These are phyloP conservation scores for Prunella himalayana DNA, from an alignment of 2,113 vertebrate genomes.

Conservation along the genomic window DNA sequence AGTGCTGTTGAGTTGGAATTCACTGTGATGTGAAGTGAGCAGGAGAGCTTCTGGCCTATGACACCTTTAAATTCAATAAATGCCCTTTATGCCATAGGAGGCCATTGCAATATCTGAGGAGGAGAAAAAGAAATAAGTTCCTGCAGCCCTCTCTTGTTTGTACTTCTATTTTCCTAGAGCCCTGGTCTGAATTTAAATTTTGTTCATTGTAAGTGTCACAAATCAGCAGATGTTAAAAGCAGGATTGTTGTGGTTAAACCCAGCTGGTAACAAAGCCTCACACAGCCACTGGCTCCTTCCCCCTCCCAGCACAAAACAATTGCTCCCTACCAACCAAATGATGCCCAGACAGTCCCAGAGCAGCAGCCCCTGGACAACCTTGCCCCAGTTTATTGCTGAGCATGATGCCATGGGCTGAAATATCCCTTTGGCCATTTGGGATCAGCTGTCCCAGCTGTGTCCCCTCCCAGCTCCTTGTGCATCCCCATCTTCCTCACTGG, in stretches of 20 bases:
- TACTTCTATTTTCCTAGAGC: neutral
- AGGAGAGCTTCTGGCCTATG: conserved; percentile 14
- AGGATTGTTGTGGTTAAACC: neutral
- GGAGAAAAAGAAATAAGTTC: neutral
- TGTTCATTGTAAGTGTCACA: conserved; percentile 25
- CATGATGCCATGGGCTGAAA: neutral
- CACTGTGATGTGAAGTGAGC: neutral
- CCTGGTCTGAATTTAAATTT: conserved; percentile 56
- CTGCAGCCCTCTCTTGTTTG: neutral
- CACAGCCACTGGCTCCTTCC: neutral
- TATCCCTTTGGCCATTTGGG: neutral
- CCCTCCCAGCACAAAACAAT: neutral
- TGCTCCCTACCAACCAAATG: neutral
- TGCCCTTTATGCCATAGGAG: conserved; percentile 30
- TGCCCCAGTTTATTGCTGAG: neutral
- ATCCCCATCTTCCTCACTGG: rapidly evolving
- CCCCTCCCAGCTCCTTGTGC: neutral
- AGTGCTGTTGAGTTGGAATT: neutral
- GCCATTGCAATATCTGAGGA: neutral
- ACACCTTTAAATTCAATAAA: conserved; percentile 66
- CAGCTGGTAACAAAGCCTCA: neutral
- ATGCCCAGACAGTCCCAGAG: neutral
- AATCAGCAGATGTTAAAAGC: conserved; percentile 63
- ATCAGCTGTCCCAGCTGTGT: neutral
- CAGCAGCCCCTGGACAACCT: neutral